Evolutionary conservation across 23 tunicate genomes (phyloP).

Genomic region (Trididemnum miniatum): DNA sequence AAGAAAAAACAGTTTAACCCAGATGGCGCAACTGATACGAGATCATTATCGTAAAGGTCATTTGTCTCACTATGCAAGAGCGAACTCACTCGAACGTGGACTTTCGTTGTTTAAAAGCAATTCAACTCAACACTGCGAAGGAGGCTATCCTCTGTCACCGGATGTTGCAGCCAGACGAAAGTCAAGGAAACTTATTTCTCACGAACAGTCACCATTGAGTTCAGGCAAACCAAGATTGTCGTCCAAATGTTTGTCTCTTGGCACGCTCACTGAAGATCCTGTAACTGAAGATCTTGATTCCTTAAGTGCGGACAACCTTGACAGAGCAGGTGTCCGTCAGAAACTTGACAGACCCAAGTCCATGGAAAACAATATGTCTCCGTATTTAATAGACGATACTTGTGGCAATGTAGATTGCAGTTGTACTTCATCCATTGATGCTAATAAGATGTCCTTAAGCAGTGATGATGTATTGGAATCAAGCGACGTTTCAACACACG

Average conservation of each 20-base stretch:
- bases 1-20: slow-evolving; percentile 29
- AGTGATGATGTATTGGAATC: slow-evolving; percentile 42
- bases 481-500: slow-evolving; percentile 39
- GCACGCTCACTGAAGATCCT: slow-evolving; percentile 42
- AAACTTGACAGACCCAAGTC: not conserved
- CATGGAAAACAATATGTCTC: not conserved
- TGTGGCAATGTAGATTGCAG: not conserved
- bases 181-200: not conserved
- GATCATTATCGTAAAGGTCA: slow-evolving; percentile 9
- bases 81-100: slow-evolving; percentile 33
- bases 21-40: slow-evolving; percentile 36
- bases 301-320: not conserved
- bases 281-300: not conserved
- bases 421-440: not conserved
- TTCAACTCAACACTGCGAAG: slow-evolving; percentile 13
- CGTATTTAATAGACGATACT: not conserved
- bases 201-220: not conserved
- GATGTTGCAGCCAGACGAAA: slow-evolving; percentile 4
- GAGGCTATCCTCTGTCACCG: slow-evolving; percentile 5
- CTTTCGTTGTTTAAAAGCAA: slow-evolving; percentile 9
- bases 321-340: not conserved
- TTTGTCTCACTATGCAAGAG: not conserved
- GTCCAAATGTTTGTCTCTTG: slow-evolving; percentile 38
- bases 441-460: slow-evolving; percentile 36
- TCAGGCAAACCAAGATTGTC: not conserved